Conservation (phyloP, 2,888 invertebrate genomes). For the Xestia sexstrigata region DNA sequence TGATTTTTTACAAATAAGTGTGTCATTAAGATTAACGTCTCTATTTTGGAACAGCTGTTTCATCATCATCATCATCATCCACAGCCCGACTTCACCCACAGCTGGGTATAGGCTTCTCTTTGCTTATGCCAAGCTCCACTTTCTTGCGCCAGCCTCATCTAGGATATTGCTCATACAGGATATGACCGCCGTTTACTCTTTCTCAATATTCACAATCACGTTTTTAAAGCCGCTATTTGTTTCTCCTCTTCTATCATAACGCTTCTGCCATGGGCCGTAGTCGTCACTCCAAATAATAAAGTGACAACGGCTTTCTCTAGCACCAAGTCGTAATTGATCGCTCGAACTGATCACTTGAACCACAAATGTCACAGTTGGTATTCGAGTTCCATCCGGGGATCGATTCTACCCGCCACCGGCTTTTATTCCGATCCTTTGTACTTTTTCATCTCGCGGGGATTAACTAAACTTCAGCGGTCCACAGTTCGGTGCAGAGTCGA, state of each 20-base stretch:
- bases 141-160: no score
- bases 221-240: background rate
- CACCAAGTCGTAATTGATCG: conserved; percentile 62
- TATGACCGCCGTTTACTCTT: no score
- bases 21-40: background rate
- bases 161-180: no score
- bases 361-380: conserved; percentile 74
- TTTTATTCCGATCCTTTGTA: conserved; percentile 83
- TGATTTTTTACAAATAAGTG: background rate
- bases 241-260: background rate
- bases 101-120: no score
- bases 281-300: conserved; percentile 48
- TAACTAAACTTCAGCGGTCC: conserved; percentile 82
- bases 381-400: conserved; percentile 79
- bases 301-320: conserved; percentile 46
- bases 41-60: background rate
- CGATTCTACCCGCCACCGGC: conserved; percentile 80
- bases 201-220: background rate
- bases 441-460: conserved; percentile 88
- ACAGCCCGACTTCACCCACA: no score
- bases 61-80: no score
- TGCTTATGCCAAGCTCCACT: no score
- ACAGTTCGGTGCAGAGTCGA: conserved; percentile 72
- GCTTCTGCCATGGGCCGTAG: conserved; percentile 11
- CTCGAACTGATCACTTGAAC: conserved; percentile 63